These are phyloP conservation scores for Rousettus leschenaultii DNA, from an alignment of 2,113 vertebrate genomes.

Conservation along the genomic window DNA sequence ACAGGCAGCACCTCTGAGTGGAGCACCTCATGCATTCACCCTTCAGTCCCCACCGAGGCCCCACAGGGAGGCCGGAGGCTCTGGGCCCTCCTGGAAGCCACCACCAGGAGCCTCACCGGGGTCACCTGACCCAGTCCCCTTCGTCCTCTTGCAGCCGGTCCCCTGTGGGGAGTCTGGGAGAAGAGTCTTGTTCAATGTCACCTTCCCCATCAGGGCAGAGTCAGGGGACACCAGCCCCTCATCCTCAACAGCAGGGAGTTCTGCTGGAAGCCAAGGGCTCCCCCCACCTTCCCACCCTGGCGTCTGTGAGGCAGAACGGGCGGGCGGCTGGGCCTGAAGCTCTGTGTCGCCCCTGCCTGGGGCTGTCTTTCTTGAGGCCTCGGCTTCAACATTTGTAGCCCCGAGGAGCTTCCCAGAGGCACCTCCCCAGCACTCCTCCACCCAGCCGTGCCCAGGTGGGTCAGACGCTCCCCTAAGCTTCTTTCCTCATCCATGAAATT, in stretches of 20 bases:
- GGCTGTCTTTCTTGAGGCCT: background rate
- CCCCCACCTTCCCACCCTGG: background rate
- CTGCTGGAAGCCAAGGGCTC: background rate
- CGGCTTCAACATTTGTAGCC: background rate
- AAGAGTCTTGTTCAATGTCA: background rate
- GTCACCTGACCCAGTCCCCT: background rate
- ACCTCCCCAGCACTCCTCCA: background rate
- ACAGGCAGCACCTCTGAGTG: background rate
- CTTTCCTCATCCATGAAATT: background rate
- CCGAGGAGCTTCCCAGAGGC: background rate
- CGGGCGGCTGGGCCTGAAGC: background rate
- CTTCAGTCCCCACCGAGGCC: accelerated
- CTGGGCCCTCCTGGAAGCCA: accelerated
- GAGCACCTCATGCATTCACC: background rate
- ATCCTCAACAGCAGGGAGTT: background rate
- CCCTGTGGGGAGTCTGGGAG: background rate
- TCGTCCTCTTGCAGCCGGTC: too few relatives aligned
- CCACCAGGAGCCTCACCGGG: accelerated
- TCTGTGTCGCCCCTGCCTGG: background rate
- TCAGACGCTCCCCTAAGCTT: background rate
- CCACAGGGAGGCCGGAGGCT: accelerated
- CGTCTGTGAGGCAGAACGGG: background rate
- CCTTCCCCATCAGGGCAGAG: background rate
- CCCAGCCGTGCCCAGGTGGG: background rate
- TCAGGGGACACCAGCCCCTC: background rate